These are phyloP conservation scores for Busseola fusca DNA, from an alignment of 2,888 invertebrate species.

Conservation along the genomic window DNA sequence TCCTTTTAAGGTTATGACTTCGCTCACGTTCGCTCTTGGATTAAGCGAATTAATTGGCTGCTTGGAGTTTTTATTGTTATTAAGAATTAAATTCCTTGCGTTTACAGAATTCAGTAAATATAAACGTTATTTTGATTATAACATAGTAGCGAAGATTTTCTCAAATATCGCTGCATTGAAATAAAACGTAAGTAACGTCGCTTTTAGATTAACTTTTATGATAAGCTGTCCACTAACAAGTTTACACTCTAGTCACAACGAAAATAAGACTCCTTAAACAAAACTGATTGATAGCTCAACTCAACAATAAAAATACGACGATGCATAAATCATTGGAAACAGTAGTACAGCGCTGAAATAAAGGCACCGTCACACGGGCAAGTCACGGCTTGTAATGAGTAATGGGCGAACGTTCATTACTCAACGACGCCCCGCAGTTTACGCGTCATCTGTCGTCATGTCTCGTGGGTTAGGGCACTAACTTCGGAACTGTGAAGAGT, in stretches of 20 bases:
- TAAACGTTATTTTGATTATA: neutral
- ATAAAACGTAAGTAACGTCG: neutral
- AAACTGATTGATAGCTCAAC: slow-evolving; percentile 64
- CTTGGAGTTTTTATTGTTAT: slow-evolving; percentile 5
- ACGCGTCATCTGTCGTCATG: slow-evolving; percentile 82
- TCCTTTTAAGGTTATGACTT: slow-evolving; percentile 42
- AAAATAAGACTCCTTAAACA: slow-evolving; percentile 32
- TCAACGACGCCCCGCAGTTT: slow-evolving; percentile 81
- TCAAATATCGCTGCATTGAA: neutral
- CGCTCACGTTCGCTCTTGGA: slow-evolving; percentile 29
- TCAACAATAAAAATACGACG: slow-evolving; percentile 64
- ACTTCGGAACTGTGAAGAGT: slow-evolving; percentile 60
- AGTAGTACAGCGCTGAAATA: slow-evolving; percentile 77
- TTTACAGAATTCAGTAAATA: neutral
- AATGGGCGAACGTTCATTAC: slow-evolving; percentile 81
- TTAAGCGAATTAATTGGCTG: slow-evolving; percentile 15
- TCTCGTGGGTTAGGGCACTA: slow-evolving; percentile 63
- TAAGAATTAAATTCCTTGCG: neutral
- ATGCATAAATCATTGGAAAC: slow-evolving; percentile 72
- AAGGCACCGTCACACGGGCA: slow-evolving; percentile 76
- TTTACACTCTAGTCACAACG: slow-evolving; percentile 27
- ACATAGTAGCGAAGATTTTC: neutral
- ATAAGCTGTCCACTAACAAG: slow-evolving; percentile 11
- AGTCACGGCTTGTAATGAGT: slow-evolving; percentile 80
- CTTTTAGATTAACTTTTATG: neutral